Evolutionary conservation across 1,140 invertebrate species (phyloP), one percentile per base, ranked within the genome.

Genomic region (Drosophila watanabei): DNA sequence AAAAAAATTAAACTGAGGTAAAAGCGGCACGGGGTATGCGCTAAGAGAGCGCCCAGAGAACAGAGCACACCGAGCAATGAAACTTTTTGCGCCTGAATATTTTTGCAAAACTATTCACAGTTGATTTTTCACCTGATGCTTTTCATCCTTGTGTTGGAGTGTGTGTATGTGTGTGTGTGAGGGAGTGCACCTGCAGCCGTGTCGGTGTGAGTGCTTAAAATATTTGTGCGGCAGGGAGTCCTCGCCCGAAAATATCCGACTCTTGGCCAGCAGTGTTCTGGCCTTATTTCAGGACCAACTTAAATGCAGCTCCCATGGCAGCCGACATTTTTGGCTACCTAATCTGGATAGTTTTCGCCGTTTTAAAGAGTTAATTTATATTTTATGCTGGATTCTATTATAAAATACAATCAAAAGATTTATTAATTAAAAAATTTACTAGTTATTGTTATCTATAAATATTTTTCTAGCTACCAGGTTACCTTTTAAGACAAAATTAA

Each of bases 71-170:
- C 54, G 60, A 72, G 86, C 82, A 82, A 89, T 89, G 82, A 90
- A 89, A 90, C 78, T 89, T 89, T 89, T 90, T 89, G 82, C 86
- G 79, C 82, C 86, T 82, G 86, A 80, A 90, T 86, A 90, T 90
- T 86, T 89, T 90, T 73, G 49, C 68, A 75, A 89, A 90, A 86
- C 86, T 90, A 90, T 90, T 90, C 86, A 90, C 86, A 90, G 86
- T 90, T 90, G 86, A 90, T 90, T 90, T 90, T 90, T 90, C 86
- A 90, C 86, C 86, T 90, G 86, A 90, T 90, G 86, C 86, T 90
- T 77, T 90, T 75, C 82, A 82, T 77, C 58, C 77, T 49, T 45
- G 35, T 65, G 48, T n/a, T 18, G 13, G 11, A 45, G 33, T 41
- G 35, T 35, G 2, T 41, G 20, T 41, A 18, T 37, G 37, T 52